Evolutionary conservation across 2,888 invertebrate species (phyloP), one percentile per base, ranked within the genome.

Genomic region (Xestia sexstrigata): DNA sequence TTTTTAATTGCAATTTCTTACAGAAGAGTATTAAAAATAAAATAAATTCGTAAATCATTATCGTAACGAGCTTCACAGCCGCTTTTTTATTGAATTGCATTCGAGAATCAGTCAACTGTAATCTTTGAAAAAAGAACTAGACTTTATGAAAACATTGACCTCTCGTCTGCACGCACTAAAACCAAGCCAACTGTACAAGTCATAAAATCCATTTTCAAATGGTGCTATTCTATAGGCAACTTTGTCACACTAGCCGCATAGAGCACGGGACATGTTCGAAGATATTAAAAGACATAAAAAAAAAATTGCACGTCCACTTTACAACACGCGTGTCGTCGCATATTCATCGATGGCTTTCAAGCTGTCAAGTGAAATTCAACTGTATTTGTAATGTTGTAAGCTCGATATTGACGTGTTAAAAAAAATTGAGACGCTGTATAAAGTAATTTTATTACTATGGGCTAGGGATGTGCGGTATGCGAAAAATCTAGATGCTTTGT

Each of bases 371-470:
- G 72, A 88, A 87, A 78, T 81, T 81, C 71, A 80, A 84, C 88
- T 83, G 76, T 87, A 86, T 86, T 75, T 26, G 63, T 82, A 78
- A 78, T 70, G 63, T 2, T 23, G 17, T 80, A 88, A 82, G 86
- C 83, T 82, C 78, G 76, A 81, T 76, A 78, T 80, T 87, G 75
- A 83, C 70, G 67, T 75, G 78, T 45, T 47, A 63, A 62, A 47
- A 45, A 74, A 77, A 80, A 63, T 84, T 79, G 84, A 85, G 88
- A 87, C 87, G 85, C 15, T 84, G 88, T 87, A 88, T 90, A 90
- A 91, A 94, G 92, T 93, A 93, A 94, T 94, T 94, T 94, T 95
- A 94, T 94, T 93, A 93, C 91, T 90, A 90, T 86, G 87, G 87
- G 17, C 84, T 88, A 88, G 86, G 82, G 88, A 75, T 83, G 88